Evolutionary conservation across 2,113 vertebrate species (phyloP).

Genomic region (Morone chrysops): DNA sequence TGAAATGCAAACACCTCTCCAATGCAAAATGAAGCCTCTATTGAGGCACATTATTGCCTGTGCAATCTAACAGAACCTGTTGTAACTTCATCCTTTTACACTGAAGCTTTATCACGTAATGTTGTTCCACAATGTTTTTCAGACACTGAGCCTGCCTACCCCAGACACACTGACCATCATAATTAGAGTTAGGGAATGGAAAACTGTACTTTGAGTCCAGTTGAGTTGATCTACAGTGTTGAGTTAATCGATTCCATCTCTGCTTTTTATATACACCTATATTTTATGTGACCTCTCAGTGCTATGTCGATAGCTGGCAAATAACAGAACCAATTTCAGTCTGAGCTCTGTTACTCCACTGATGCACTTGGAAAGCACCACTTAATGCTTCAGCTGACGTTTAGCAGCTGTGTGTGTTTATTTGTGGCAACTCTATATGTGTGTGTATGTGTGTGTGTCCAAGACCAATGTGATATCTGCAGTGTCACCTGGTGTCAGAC

Average conservation of each 20-base stretch:
- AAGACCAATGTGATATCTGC: background rate
- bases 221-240: background rate
- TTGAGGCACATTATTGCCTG: background rate
- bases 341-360: conserved; percentile 18
- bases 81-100: background rate
- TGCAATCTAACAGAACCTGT: background rate
- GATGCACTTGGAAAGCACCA: conserved; percentile 11
- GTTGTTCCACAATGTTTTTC: background rate
- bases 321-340: conserved; percentile 18
- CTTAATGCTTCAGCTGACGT: conserved; percentile 13
- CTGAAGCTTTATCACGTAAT: background rate
- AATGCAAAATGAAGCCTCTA: background rate
- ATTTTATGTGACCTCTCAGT: conserved; percentile 29
- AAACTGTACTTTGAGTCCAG: background rate
- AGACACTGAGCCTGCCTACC: background rate
- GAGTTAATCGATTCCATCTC: conserved; percentile 26
- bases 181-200: background rate
- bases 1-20: background rate
- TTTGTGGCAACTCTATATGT: background rate
- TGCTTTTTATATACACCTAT: conserved; percentile 18
- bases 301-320: conserved; percentile 13
- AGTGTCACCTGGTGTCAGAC: background rate
- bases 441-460: conserved; percentile 3
- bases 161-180: conserved; percentile 2
- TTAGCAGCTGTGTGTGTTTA: conserved; percentile 2